Conservation (phyloP, 2,888 invertebrate genomes). For the Pantelozetes paolii region DNA sequence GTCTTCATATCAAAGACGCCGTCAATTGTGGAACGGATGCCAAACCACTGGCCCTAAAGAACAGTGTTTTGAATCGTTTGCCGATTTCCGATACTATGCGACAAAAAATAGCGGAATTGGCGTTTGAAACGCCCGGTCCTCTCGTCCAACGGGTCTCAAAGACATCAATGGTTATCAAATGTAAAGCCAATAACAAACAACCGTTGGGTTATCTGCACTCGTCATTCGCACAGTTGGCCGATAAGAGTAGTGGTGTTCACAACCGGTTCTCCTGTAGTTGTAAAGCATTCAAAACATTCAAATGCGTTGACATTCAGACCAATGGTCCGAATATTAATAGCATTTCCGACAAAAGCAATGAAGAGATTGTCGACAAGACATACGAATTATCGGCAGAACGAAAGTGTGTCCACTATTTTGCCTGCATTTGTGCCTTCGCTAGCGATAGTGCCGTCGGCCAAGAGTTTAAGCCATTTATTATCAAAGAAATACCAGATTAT, state of each 20-base stretch:
- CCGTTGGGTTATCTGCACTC: slow-evolving; percentile 68
- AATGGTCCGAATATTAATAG: not conserved
- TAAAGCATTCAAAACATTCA: slow-evolving; percentile 55
- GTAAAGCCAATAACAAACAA: slow-evolving; percentile 63
- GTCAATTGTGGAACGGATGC: slow-evolving; percentile 62
- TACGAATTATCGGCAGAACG: slow-evolving; percentile 31
- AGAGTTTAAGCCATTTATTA: slow-evolving; percentile 62
- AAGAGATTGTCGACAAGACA: slow-evolving; percentile 5
- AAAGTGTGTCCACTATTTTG: slow-evolving; percentile 65
- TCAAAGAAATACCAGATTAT: slow-evolving; percentile 52
- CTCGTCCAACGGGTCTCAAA: slow-evolving; percentile 67
- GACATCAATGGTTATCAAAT: slow-evolving; percentile 67
- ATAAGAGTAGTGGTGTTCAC: not conserved
- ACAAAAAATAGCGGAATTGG: slow-evolving; percentile 60
- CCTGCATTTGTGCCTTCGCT: slow-evolving; percentile 66
- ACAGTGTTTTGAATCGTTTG: slow-evolving; percentile 60
- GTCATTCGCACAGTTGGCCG: slow-evolving; percentile 56
- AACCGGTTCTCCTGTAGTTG: slow-evolving; percentile 60
- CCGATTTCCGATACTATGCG: slow-evolving; percentile 61
- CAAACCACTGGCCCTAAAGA: slow-evolving; percentile 60
- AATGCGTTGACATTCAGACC: not conserved
- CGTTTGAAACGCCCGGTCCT: slow-evolving; percentile 60
- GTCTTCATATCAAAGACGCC: slow-evolving; percentile 64
- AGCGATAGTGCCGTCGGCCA: slow-evolving; percentile 61
- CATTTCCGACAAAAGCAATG: not conserved